A percentile compares a stretch with the other conserved stretches of the same genome.
Conservation (phyloP, 1,140 invertebrate genomes). For the Araneus ventricosus region DNA sequence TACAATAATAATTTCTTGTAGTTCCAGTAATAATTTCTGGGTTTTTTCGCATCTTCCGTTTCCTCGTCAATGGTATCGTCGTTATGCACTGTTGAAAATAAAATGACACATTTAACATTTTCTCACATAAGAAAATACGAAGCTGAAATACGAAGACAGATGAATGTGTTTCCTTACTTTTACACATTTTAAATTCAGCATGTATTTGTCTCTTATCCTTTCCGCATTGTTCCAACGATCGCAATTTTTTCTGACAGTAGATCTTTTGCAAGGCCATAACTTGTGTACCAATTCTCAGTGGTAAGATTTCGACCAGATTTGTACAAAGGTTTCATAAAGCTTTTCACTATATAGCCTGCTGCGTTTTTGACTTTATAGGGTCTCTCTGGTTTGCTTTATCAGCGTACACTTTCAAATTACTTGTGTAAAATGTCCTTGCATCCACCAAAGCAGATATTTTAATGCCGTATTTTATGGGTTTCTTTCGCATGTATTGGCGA, state of each 20-base stretch:
- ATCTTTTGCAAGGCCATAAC: conserved; percentile 53
- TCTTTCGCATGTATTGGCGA: conserved; percentile 75
- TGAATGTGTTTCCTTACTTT: conserved; percentile 62
- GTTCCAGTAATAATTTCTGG: conserved; percentile 81
- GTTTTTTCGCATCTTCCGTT: conserved; percentile 77
- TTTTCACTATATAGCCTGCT: conserved; percentile 34
- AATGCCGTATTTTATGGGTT: conserved; percentile 77
- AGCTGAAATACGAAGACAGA: conserved; percentile 67
- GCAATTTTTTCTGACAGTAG: conserved; percentile 72
- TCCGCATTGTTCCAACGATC: conserved; percentile 71
- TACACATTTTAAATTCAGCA: conserved; percentile 30
- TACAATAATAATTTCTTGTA: conserved; percentile 80
- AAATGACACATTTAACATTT: no score
- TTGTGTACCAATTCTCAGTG: no score
- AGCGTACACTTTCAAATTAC: conserved; percentile 75
- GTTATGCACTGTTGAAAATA: conserved; percentile 76
- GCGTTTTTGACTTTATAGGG: conserved; percentile 63
- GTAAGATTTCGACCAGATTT: no score
- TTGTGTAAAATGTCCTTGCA: no score
- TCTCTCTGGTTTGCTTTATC: conserved; percentile 73
- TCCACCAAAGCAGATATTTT: conserved; percentile 76
- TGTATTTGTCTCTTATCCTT: conserved; percentile 75
- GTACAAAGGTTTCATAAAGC: no score
- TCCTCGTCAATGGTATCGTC: conserved; percentile 71
- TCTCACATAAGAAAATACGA: conserved; percentile 74